Conservation (phyloP, 2,797 vertebrate genomes). For the Okamejei kenojei region DNA sequence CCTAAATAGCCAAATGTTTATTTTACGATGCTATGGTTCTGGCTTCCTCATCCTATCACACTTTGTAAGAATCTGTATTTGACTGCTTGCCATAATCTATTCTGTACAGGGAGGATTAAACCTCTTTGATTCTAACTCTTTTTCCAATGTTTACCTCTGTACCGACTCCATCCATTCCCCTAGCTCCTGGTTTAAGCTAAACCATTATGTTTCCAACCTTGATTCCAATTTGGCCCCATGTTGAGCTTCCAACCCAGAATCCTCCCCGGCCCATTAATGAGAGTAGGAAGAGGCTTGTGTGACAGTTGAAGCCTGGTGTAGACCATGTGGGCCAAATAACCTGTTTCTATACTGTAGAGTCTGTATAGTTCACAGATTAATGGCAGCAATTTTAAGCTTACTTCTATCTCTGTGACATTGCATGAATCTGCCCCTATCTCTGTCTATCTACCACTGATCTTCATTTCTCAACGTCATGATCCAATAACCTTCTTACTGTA, state of each 20-base stretch:
- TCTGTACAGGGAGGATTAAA: not conserved
- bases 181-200: not conserved
- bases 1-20: too few species aligned
- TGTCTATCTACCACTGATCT: not conserved
- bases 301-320: not conserved
- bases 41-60: too few species aligned
- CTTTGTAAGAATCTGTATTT: not conserved
- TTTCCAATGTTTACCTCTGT: not conserved
- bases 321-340: not conserved
- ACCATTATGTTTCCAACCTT: not conserved
- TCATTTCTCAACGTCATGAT: not conserved
- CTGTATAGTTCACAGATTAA: too few species aligned
- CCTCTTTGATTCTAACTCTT: not conserved
- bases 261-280: not conserved
- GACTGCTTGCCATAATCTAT: not conserved
- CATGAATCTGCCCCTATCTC: not conserved
- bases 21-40: too few species aligned
- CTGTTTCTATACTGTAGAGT: not conserved
- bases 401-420: too few species aligned
- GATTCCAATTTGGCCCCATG: not conserved
- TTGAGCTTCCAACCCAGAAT: not conserved
- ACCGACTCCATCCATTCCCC: not conserved
- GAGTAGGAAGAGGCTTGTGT: not conserved
- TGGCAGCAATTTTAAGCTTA: too few species aligned
- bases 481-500: not conserved